These are phyloP conservation scores for Smutsia temminckii DNA, from an alignment of 2,797 vertebrate species.

Conservation along the genomic window DNA sequence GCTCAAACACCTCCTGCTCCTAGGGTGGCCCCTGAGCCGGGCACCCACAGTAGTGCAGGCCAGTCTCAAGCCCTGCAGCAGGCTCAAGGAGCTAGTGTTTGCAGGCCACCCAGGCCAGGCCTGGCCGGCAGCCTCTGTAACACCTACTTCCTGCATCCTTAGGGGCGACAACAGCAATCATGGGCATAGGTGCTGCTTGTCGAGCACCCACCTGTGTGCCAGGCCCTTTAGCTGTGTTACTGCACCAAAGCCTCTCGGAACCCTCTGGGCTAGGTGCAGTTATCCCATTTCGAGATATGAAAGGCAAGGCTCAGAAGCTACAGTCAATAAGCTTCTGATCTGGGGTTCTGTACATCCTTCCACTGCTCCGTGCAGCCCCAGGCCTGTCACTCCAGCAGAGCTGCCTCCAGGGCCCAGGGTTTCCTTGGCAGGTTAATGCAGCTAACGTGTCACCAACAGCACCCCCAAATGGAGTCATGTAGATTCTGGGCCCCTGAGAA, in stretches of 20 bases:
- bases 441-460: background rate
- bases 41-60: background rate
- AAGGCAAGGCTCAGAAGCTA: background rate
- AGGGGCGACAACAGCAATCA: background rate
- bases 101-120: background rate
- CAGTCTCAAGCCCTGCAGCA: accelerated
- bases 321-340: background rate
- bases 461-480: background rate
- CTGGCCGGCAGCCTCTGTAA: background rate
- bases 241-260: background rate
- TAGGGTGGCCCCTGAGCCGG: accelerated
- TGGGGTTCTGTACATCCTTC: background rate
- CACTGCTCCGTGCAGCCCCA: accelerated
- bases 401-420: background rate
- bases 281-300: background rate
- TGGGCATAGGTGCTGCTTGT: accelerated
- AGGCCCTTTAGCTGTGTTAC: background rate
- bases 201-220: background rate
- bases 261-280: background rate
- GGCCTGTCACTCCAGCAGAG: background rate
- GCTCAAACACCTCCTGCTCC: background rate
- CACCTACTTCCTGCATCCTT: background rate
- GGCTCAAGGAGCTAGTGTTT: background rate
- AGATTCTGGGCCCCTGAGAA: background rate
- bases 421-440: background rate